A percentile compares a stretch with the other conserved stretches of the same genome.
Evolutionary conservation across 1,140 invertebrate genomes (phyloP).

Genomic region (Drosophila littoralis): DNA sequence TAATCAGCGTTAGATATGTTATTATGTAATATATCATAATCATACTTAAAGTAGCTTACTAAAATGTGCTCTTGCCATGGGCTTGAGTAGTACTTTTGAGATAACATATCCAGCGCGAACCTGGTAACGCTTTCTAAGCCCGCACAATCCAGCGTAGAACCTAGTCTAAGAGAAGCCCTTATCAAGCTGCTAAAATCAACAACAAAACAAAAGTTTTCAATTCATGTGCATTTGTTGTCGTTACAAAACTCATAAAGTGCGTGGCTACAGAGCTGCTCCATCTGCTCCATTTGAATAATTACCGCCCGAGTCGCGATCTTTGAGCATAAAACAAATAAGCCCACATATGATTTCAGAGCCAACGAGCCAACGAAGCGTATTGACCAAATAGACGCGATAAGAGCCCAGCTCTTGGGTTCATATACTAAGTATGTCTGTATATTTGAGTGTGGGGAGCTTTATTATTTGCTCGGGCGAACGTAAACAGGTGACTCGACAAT

Average conservation of each 20-base stretch:
- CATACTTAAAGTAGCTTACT: background rate
- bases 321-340: slow-evolving; percentile 55
- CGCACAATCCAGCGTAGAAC: background rate
- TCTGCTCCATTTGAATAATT: slow-evolving; percentile 28
- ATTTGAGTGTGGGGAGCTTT: slow-evolving; percentile 4
- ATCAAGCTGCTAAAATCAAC: slow-evolving; percentile 26
- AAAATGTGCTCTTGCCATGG: background rate
- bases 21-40: slow-evolving; percentile 5
- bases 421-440: slow-evolving; percentile 1
- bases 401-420: slow-evolving; percentile 10
- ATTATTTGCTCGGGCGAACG: slow-evolving; percentile 42
- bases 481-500: slow-evolving; percentile 43
- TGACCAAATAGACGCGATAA: slow-evolving; percentile 24
- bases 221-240: slow-evolving; percentile 19
- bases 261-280: background rate
- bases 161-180: background rate
- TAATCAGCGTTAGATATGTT: background rate
- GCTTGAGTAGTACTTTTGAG: background rate
- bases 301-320: slow-evolving; percentile 40
- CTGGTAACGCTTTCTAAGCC: slow-evolving; percentile 31
- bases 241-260: slow-evolving; percentile 11
- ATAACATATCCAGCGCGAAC: slow-evolving; percentile 1
- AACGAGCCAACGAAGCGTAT: slow-evolving; percentile 23
- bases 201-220: slow-evolving; percentile 1
- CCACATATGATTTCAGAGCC: slow-evolving; percentile 41